Conservation (phyloP, 1,140 invertebrate species). For the Papilio machaon region DNA sequence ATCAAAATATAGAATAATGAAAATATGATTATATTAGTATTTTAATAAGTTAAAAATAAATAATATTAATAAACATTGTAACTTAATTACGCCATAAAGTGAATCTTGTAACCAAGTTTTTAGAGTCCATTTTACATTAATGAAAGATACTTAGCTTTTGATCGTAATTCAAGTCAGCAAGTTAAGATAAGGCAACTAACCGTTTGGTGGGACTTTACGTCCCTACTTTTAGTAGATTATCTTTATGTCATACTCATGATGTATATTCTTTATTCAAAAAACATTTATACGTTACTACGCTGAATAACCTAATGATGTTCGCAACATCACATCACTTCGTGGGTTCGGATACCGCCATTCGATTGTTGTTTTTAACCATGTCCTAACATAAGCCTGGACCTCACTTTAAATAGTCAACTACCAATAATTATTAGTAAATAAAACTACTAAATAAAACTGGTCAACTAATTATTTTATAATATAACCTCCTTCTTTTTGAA, state of each 20-base stretch:
- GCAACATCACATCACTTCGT: no score
- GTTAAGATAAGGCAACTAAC: constrained; percentile 30
- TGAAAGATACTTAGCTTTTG: neutral
- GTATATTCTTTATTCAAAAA: constrained; percentile 5
- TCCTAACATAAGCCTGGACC: no score
- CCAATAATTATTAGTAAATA: no score
- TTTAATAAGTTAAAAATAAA: no score
- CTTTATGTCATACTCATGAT: neutral
- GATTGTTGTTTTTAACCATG: no score
- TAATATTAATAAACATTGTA: neutral
- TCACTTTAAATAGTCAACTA: no score
- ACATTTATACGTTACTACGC: no score
- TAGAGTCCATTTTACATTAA: neutral
- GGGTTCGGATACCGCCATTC: no score
- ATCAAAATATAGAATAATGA: neutral
- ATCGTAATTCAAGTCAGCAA: constrained; percentile 37
- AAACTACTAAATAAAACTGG: no score
- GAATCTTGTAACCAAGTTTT: neutral
- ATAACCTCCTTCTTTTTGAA: no score
- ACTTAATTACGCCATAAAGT: neutral
- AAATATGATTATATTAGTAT: neutral
- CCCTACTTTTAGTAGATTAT: constrained; percentile 32
- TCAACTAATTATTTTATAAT: no score
- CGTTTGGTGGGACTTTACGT: constrained; percentile 28
- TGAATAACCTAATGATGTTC: no score